Base-by-base conservation (phyloP, 2,113 vertebrate species). In the Symphodus melops region DNA sequence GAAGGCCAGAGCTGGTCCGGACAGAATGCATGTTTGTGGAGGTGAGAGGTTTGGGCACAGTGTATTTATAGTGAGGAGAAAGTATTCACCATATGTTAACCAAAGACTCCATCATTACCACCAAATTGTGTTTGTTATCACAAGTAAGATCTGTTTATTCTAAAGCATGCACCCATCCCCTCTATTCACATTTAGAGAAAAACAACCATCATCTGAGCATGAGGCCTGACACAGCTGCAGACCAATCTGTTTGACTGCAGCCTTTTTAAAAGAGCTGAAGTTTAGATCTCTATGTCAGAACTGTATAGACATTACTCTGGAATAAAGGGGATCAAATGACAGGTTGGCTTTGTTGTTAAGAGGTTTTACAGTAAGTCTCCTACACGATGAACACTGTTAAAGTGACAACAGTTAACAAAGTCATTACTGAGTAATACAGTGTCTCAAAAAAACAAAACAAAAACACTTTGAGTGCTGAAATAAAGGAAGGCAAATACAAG, bases 121-220 rank as follows among this genome's bases (percentile, higher is more conserved):
- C 19, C 46, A 64, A 77, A 63, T 61, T 4, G 0, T n/a, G 51
- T 21, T 36, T 75, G 76, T 84, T 82, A 75, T 59, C 63, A 77
- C 53, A 84, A 82, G 62, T 66, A 0, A 51, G 7, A 57, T 12
- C 8, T 61, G 20, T 20, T 9, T 42, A 42, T n/a, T 28, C 16
- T 55, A 25, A 12, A 51, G 17, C 5, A 39, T 4, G 10, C 42
- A 44, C 17, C 11, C 33, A 56, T 1, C 16, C 58, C 4, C 3
- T 67, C 48, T 59, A 41, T n/a, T n/a, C n/a, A 61, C 42, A 12
- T 48, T 13, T 41, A 16, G n/a, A 17, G 8, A 12, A 68, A 77
- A 86, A 77, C 69, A 71, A 71, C 59, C 52, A 86, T 75, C 37
- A 68, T 68, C 55, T 62, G 11, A 36, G 48, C 42, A 55, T 10